These are phyloP conservation scores for Aleiodes sp. DNA, from an alignment of 1,140 invertebrate genomes.

Conservation along the genomic window DNA sequence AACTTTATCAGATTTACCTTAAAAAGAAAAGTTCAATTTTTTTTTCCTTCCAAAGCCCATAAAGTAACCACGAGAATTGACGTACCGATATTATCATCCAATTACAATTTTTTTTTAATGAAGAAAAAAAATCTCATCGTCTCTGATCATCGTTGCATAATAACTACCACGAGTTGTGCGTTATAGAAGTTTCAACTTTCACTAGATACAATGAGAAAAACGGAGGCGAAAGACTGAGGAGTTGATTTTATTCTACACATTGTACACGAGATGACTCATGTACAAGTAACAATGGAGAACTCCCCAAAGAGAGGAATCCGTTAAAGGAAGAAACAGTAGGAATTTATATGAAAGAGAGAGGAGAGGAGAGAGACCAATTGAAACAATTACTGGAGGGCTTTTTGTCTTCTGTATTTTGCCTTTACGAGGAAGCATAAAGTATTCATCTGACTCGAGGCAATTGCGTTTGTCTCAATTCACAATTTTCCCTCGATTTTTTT, in stretches of 20 bases:
- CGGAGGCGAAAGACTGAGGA: constrained; percentile 12
- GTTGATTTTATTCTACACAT: constrained; percentile 10
- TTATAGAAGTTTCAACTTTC: constrained; percentile 18
- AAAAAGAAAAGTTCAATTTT: no score
- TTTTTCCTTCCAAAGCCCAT: neutral
- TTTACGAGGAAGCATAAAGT: neutral
- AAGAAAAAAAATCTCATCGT: neutral
- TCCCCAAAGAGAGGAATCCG: constrained; percentile 29
- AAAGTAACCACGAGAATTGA: neutral
- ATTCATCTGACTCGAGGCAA: constrained; percentile 17
- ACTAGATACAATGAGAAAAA: constrained; percentile 10
- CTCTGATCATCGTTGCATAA: neutral
- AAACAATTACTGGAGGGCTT: constrained; percentile 34
- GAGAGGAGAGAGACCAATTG: constrained; percentile 31
- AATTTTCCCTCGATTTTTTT: neutral
- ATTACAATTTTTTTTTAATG: neutral
- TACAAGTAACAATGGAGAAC: constrained; percentile 19
- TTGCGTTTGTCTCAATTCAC: neutral
- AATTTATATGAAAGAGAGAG: constrained; percentile 15
- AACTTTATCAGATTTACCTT: neutral
- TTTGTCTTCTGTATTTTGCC: constrained; percentile 1
- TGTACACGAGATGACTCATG: constrained; percentile 3
- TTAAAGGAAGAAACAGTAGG: constrained; percentile 34
- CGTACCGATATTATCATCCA: neutral
- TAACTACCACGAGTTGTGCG: neutral